phyloP scores from a whole-genome alignment of 2,797 vertebrate genomes.

The Acestrorhynchus altus region DNA sequence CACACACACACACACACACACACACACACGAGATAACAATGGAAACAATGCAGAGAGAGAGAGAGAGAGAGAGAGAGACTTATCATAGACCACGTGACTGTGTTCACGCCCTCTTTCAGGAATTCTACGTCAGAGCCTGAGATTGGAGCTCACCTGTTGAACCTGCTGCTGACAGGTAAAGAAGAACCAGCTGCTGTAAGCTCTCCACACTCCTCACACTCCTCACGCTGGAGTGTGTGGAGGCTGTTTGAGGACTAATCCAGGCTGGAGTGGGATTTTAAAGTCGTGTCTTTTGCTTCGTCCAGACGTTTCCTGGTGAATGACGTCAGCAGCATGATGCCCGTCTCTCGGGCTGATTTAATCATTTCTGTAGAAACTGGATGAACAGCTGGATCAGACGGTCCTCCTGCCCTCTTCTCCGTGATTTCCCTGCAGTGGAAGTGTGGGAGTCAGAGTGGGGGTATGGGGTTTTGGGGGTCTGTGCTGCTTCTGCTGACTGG shows the following conservation, averaged over 20 bases:
- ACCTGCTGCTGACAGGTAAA: neutral
- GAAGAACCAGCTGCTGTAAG: too few species aligned
- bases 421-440: neutral
- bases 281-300: neutral
- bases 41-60: neutral
- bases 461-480: neutral
- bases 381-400: neutral
- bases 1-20: too few species aligned
- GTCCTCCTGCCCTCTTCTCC: neutral
- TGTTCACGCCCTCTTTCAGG: slow-evolving; percentile 17
- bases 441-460: neutral
- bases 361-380: neutral
- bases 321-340: neutral
- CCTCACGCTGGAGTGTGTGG: too few species aligned
- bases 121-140: slow-evolving; percentile 27
- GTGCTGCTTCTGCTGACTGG: slow-evolving; percentile 12
- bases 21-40: too few species aligned
- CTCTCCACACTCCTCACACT: too few species aligned
- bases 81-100: neutral
- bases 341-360: neutral
- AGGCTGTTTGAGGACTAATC: too few species aligned
- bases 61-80: neutral
- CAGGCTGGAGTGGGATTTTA: neutral
- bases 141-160: neutral
- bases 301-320: neutral